A percentile compares a stretch with the other conserved stretches of the same genome.
phyloP scores from a whole-genome alignment of 2,888 invertebrate genomes.

The Muschampia plurimacula region DNA sequence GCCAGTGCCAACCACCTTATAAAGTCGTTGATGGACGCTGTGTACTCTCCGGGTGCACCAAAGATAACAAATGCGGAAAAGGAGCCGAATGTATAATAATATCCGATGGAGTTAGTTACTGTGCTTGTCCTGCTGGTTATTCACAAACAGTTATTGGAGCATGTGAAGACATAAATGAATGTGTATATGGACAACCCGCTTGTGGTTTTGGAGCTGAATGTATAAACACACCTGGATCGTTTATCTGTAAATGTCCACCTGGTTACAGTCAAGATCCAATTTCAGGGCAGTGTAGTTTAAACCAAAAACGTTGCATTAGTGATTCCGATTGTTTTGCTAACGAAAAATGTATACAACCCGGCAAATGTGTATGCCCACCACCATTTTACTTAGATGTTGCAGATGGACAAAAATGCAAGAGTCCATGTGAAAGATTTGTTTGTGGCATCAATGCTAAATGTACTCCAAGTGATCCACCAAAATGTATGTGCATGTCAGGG shows the following conservation, averaged over 20 bases:
- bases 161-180: constrained; percentile 95
- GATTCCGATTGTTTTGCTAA: constrained; percentile 94
- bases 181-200: constrained; percentile 89
- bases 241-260: constrained; percentile 92
- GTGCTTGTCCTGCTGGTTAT: constrained; percentile 96
- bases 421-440: constrained; percentile 95
- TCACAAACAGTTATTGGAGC: constrained; percentile 91
- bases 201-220: constrained; percentile 96
- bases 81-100: constrained; percentile 97
- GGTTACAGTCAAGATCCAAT: constrained; percentile 94
- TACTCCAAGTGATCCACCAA: constrained; percentile 94
- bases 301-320: constrained; percentile 92
- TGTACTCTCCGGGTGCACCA: constrained; percentile 93
- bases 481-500: constrained; percentile 94
- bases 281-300: constrained; percentile 92
- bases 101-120: constrained; percentile 95
- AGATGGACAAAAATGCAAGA: constrained; percentile 95
- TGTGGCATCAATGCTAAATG: constrained; percentile 97
- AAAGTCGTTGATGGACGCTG: constrained; percentile 94
- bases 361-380: constrained; percentile 95
- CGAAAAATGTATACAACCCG: constrained; percentile 96
- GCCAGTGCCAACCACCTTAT: constrained; percentile 95
- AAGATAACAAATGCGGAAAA: constrained; percentile 92
- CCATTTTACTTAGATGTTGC: constrained; percentile 94
- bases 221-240: constrained; percentile 91